Base-by-base conservation (phyloP, 2,888 invertebrate genomes). In the Digitonthophagus gazella region DNA sequence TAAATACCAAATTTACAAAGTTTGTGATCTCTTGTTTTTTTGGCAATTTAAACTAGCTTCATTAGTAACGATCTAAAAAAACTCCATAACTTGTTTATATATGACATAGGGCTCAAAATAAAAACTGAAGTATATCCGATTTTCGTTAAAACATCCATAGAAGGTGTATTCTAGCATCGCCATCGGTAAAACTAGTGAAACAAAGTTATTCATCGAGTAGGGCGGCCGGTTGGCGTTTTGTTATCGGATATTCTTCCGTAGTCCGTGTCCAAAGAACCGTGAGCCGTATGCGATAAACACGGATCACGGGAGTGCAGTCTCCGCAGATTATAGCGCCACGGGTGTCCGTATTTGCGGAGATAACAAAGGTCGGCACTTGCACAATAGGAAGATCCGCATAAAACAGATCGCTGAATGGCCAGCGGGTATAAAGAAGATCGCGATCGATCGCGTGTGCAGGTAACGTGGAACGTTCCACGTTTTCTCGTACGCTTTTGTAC, bases 301-400 rank as follows among this genome's bases (percentile, higher is more conserved):
- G 28, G 28, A 44, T 44, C 28, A 44, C 11, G 28, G 28, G 28
- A 44, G 28, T 11, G 28, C 28, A 44, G 28, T 44, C 28, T 44
- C 28, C 28, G 11, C 73, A 79, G 81, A 80, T 81, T 81, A 81
- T 78, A 78, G 77, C 81, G 79, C 81, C 76, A 75, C 79, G 75
- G 80, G 81, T 80, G 81, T 81, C 80, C 79, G 76, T 78, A 77
- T 76, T 76, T 78, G 80, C 79, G 80, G 79, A 77, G 77, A 76
- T 75, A 76, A 79, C 78, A 80, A 80, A 76, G 73, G 76, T 71
- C 71, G 72, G 74, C 72, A 66, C 72, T 44, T 44, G 28, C 76
- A 81, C 80, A 81, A 81, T 78, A 74, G 75, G 76, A 78, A 77
- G 80, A 80, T 77, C 73, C 76, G 74, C 78, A 75, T 72, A 73